Conservation (phyloP, 2,888 invertebrate genomes). For the Ichneumoninae sp. region DNA sequence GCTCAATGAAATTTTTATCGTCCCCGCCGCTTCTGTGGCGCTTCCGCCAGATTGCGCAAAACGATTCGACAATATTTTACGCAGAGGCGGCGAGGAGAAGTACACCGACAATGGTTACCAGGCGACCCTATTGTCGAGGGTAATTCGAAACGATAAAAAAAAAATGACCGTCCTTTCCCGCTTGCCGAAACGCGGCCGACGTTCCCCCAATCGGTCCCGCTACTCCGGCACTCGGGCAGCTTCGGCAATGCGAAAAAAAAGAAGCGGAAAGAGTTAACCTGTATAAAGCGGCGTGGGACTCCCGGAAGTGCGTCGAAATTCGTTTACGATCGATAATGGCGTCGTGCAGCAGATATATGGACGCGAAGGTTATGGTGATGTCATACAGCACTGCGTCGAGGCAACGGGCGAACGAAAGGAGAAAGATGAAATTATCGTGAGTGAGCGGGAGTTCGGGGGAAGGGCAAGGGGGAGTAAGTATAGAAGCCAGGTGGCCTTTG, state of each 20-base stretch:
- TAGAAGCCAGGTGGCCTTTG: slow-evolving; percentile 67
- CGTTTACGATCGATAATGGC: slow-evolving; percentile 69
- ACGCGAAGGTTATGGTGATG: slow-evolving; percentile 4
- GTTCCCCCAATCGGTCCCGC: slow-evolving; percentile 10
- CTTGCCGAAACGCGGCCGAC: slow-evolving; percentile 31
- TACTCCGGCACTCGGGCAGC: slow-evolving; percentile 26
- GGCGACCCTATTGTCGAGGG: slow-evolving; percentile 18
- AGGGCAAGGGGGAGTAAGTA: slow-evolving; percentile 29
- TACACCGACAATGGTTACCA: slow-evolving; percentile 3
- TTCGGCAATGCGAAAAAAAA: background rate
- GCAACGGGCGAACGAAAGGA: slow-evolving; percentile 31
- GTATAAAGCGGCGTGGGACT: slow-evolving; percentile 63
- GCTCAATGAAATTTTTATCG: slow-evolving; percentile 19
- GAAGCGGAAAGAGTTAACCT: slow-evolving; percentile 56
- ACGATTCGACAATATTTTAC: slow-evolving; percentile 33
- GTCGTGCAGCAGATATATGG: slow-evolving; percentile 36
- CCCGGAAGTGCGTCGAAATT: slow-evolving; percentile 68
- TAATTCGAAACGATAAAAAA: slow-evolving; percentile 40
- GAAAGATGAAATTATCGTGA: slow-evolving; percentile 39
- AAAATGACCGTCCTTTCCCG: slow-evolving; percentile 22
- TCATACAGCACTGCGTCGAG: slow-evolving; percentile 29
- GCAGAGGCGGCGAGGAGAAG: background rate
- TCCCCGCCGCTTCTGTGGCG: background rate
- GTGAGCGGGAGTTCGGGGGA: slow-evolving; percentile 28
- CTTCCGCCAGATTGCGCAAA: slow-evolving; percentile 18